phyloP scores from a whole-genome alignment of 1,140 invertebrate genomes.

The Zaprionus lachaisei region DNA sequence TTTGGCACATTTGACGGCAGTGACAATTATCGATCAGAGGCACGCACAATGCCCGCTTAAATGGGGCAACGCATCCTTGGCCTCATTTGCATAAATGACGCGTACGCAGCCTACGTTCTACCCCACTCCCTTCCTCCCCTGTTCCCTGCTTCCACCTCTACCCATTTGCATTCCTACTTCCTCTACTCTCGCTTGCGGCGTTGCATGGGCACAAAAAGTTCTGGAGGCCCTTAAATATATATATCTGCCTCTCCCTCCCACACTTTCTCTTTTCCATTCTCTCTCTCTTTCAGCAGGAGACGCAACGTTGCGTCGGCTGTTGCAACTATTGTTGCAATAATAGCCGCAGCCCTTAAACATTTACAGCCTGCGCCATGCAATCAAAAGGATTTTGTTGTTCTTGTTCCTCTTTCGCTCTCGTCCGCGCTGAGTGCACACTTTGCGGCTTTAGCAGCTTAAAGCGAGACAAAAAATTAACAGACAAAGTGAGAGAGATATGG shows the following conservation, averaged over 20 bases:
- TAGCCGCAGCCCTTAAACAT: constrained; percentile 56
- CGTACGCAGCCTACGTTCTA: constrained; percentile 11
- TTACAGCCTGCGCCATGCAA: constrained; percentile 45
- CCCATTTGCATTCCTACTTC: not conserved
- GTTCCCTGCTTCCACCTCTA: too few species aligned
- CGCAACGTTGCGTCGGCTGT: constrained; percentile 30
- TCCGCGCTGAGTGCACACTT: constrained; percentile 18
- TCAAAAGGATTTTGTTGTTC: constrained; percentile 44
- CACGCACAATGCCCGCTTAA: constrained; percentile 75
- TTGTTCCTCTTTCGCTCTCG: not conserved
- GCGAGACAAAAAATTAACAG: constrained; percentile 13
- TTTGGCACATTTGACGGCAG: constrained; percentile 68
- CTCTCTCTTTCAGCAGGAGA: not conserved
- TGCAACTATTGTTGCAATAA: constrained; percentile 67
- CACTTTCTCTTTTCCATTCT: not conserved
- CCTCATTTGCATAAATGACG: constrained; percentile 81
- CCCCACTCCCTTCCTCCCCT: not conserved
- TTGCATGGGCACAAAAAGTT: constrained; percentile 26
- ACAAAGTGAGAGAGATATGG: constrained; percentile 3
- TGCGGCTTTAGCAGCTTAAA: constrained; percentile 42
- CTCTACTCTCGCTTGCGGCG: not conserved
- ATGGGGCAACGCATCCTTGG: constrained; percentile 72
- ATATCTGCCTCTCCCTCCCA: not conserved
- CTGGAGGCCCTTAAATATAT: not conserved
- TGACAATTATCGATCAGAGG: constrained; percentile 79